Conservation (phyloP, 2,113 vertebrate species). For the Sander lucioperca region DNA sequence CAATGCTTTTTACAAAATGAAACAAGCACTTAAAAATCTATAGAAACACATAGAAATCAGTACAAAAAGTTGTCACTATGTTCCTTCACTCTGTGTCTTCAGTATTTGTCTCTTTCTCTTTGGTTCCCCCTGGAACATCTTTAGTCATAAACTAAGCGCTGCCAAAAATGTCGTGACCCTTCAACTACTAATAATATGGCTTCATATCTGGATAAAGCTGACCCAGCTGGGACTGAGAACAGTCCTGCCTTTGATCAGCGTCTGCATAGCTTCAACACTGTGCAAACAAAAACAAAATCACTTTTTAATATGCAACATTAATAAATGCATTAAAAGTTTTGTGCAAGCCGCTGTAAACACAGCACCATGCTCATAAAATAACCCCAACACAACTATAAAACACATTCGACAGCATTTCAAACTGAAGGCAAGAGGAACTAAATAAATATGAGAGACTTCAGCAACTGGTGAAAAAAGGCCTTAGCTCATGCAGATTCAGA, state of each 20-base stretch:
- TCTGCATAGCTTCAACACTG: slow-evolving; percentile 62
- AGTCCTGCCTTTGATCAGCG: slow-evolving; percentile 35
- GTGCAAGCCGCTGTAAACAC: slow-evolving; percentile 58
- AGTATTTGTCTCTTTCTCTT: slow-evolving; percentile 47
- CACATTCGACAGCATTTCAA: slow-evolving; percentile 59
- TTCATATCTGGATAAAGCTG: slow-evolving; percentile 42
- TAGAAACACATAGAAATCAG: slow-evolving; percentile 14
- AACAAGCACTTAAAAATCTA: slow-evolving; percentile 37
- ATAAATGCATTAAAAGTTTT: slow-evolving; percentile 37
- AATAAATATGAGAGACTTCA: slow-evolving; percentile 48
- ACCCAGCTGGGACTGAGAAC: slow-evolving; percentile 30
- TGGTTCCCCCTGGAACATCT: slow-evolving; percentile 42
- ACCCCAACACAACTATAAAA: slow-evolving; percentile 11
- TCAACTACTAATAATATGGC: slow-evolving; percentile 63
- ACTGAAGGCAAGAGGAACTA: slow-evolving; percentile 10
- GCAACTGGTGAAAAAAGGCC: slow-evolving; percentile 12
- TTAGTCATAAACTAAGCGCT: slow-evolving; percentile 25
- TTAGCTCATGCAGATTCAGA: slow-evolving; percentile 40
- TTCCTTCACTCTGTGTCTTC: slow-evolving; percentile 47
- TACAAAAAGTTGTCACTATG: slow-evolving; percentile 27
- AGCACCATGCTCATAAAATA: slow-evolving; percentile 8
- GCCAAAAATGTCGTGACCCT: slow-evolving; percentile 28
- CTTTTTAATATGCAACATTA: slow-evolving; percentile 21
- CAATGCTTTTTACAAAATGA: slow-evolving; percentile 24
- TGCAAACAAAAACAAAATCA: slow-evolving; percentile 20